Base-by-base conservation (phyloP, 2,797 vertebrate genomes). In the Chaetodon trifasciatus region DNA sequence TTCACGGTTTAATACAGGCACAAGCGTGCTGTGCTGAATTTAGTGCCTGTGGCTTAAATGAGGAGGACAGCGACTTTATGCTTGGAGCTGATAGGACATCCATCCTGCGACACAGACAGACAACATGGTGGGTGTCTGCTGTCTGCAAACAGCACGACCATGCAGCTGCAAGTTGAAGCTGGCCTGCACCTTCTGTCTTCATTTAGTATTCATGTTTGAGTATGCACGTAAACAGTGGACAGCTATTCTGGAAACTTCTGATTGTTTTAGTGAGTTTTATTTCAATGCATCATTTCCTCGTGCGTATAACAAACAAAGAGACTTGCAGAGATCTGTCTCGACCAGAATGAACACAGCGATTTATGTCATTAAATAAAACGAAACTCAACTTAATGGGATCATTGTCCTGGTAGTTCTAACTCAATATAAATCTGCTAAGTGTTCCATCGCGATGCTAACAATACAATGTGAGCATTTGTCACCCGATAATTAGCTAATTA, bases 61-160 rank as follows among this genome's bases (percentile, higher is more conserved):
- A 40, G 0, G 35, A 64, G 15, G 55, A 64, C 55, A 15, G 13
- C 8, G 19, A 61, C 50, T n/a, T 9, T 37, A 0, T 15, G 39
- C 28, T 23, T 8, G 24, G 11, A 75, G 67, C 50, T 63, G 66
- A 75, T 23, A 71, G 66, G 65, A 57, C 62, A 62, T 35, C 24
- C 61, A 23, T n/a, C 62, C 60, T 46, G 50, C 21, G 17, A 76
- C 63, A 56, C 52, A 42, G 50, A 47, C 75, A 21, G 46, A 65
- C 74, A 84, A 86, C 76, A 86, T 82, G 77, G 77, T 65, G 77
- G 65, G 44, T 47, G 62, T 71, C 52, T 85, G 72, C 32, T 47
- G 49, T 50, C 61, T 64, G 69, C 28, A 40, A 21, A 55, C 75
- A 24, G 57, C 71, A 47, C 37, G 28, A 28, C n/a, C 57, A 58